Evolutionary conservation across 2,113 vertebrate species (phyloP).

Genomic region (Thalassarche chlororhynchos): DNA sequence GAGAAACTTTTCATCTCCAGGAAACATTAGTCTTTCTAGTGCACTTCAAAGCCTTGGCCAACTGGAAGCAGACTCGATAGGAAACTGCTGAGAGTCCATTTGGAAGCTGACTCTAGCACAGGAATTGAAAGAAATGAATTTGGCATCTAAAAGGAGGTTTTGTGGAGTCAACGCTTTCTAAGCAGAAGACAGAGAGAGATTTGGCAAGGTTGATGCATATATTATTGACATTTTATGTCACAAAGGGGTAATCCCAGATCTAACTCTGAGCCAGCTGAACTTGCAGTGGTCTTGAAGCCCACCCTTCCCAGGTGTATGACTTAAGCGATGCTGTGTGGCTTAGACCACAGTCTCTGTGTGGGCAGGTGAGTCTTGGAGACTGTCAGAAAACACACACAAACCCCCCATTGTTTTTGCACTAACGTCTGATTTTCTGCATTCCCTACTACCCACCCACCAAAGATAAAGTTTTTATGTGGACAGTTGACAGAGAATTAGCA

Average conservation of each 20-base stretch:
- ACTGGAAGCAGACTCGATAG: neutral
- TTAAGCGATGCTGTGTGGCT: neutral
- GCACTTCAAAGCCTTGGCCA: neutral
- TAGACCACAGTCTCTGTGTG: neutral
- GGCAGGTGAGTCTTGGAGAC: neutral
- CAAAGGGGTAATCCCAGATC: neutral
- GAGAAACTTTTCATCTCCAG: neutral
- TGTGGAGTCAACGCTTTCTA: constrained; percentile 38
- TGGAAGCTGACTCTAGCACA: neutral
- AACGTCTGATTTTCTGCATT: neutral
- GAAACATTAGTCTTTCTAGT: neutral
- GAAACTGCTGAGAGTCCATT: neutral
- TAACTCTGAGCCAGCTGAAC: neutral
- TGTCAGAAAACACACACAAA: neutral
- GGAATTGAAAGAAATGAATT: constrained; percentile 2
- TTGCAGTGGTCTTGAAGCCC: neutral
- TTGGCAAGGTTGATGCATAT: constrained; percentile 33
- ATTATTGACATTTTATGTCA: constrained; percentile 22
- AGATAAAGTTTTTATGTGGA: neutral
- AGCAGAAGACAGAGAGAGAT: constrained; percentile 1
- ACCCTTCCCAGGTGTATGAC: neutral
- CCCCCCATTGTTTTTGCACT: neutral
- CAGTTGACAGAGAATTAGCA: neutral
- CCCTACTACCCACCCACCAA: neutral
- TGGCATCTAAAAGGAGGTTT: constrained; percentile 35